Evolutionary conservation across 2,113 vertebrate genomes (phyloP).

Genomic region (Neoarius graeffei): DNA sequence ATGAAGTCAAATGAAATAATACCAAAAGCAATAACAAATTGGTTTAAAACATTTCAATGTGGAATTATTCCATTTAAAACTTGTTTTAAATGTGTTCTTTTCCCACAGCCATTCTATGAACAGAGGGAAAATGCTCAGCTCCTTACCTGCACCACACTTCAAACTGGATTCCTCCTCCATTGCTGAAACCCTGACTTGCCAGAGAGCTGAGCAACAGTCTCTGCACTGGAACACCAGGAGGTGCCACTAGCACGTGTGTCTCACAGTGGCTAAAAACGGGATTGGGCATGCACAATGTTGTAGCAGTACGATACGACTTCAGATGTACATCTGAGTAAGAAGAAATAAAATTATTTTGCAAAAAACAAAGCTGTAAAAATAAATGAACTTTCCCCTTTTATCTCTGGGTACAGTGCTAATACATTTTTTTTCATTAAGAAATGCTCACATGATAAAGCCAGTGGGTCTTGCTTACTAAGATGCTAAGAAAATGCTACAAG

Average conservation of each 20-base stretch:
- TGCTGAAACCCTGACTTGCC: conserved; percentile 67
- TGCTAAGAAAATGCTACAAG: neutral
- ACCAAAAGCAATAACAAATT: neutral
- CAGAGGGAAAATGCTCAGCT: neutral
- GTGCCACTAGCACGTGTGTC: conserved; percentile 81
- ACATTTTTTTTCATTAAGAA: neutral
- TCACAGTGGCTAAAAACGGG: conserved; percentile 83
- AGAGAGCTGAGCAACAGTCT: conserved; percentile 82
- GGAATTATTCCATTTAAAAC: neutral
- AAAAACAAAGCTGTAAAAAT: neutral
- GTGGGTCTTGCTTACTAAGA: neutral
- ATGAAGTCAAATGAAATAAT: neutral
- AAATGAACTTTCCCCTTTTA: neutral
- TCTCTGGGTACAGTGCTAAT: neutral
- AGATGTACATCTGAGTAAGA: conserved; percentile 74
- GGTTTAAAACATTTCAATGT: neutral
- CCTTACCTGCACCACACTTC: conserved; percentile 96
- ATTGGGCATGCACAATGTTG: conserved; percentile 88
- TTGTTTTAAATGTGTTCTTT: neutral
- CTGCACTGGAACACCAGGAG: conserved; percentile 86
- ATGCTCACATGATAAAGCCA: neutral
- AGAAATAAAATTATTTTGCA: neutral
- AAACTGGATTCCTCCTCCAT: conserved; percentile 86
- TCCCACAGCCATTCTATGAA: neutral
- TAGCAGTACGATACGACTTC: conserved; percentile 81